Evolutionary conservation across 2,113 vertebrate species (phyloP).

Genomic region (Hydrochoerus hydrochaeris): DNA sequence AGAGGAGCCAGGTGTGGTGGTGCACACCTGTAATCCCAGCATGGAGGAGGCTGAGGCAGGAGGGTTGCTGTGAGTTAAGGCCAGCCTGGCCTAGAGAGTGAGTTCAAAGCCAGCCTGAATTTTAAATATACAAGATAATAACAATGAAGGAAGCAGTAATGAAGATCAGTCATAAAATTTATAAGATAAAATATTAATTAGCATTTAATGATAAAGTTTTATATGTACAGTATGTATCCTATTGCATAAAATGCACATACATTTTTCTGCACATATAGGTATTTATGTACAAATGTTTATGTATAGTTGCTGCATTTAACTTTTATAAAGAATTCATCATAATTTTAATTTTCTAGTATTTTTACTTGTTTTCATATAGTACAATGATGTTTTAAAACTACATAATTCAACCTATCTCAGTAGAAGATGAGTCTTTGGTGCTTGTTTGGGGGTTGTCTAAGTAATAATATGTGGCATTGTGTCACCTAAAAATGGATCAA

Average conservation of each 20-base stretch:
- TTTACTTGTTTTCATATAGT: neutral
- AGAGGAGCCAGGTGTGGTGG: too few species aligned
- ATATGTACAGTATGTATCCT: neutral
- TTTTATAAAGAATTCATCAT: neutral
- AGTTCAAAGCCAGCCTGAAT: too few species aligned
- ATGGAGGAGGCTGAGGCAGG: neutral
- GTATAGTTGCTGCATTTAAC: neutral
- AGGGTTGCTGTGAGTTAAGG: neutral
- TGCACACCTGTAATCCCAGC: neutral
- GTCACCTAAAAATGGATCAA: neutral
- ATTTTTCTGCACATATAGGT: neutral
- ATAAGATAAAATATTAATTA: neutral
- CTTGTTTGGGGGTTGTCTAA: neutral
- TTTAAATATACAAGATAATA: too few species aligned
- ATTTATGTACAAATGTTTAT: neutral
- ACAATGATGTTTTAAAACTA: neutral
- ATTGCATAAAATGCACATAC: neutral
- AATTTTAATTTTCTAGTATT: neutral
- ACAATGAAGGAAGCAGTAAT: neutral
- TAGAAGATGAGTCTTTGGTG: neutral
- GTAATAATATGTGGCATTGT: neutral
- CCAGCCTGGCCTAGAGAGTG: too few species aligned
- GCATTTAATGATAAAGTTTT: neutral
- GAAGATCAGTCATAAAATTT: neutral
- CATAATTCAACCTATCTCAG: neutral